Evolutionary conservation across 2,113 vertebrate genomes (phyloP).

Genomic region (Ammodytes dubius): DNA sequence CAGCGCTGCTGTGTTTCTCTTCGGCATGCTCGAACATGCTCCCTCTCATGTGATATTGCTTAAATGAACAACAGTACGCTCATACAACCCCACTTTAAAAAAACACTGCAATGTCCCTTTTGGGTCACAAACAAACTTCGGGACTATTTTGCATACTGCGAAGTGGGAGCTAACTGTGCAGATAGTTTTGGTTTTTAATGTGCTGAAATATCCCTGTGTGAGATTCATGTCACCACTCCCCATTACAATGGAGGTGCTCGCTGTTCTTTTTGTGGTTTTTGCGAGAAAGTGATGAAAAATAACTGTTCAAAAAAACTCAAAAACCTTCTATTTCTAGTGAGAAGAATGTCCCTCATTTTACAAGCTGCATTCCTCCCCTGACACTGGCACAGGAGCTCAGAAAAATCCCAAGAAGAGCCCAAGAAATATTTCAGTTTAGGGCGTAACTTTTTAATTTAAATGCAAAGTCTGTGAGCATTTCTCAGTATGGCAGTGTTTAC

Average conservation of each 20-base stretch:
- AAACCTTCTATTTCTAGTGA: conserved; percentile 56
- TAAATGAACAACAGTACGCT: too few species aligned
- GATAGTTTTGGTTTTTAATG: conserved; percentile 61
- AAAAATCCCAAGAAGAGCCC: too few species aligned
- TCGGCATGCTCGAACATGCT: too few species aligned
- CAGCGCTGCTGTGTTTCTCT: too few species aligned
- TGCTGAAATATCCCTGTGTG: conserved; percentile 50
- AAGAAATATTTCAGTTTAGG: too few species aligned
- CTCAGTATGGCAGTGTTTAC: too few species aligned
- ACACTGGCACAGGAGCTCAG: too few species aligned
- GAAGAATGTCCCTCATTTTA: conserved; percentile 30
- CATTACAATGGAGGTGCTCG: conserved; percentile 49
- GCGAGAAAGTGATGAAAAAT: conserved; percentile 65
- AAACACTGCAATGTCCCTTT: too few species aligned
- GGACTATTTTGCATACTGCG: conserved; percentile 1
- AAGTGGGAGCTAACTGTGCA: conserved; percentile 42
- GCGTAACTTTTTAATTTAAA: too few species aligned
- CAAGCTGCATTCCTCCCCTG: background rate
- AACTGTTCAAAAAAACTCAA: conserved; percentile 44
- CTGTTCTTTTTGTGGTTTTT: conserved; percentile 52
- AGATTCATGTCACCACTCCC: conserved; percentile 40
- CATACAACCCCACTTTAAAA: too few species aligned
- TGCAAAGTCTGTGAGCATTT: too few species aligned
- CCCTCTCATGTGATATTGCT: too few species aligned
- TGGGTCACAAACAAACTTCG: conserved; percentile 12